phyloP scores from a whole-genome alignment of 2,113 vertebrate genomes.

The Sander lucioperca region DNA sequence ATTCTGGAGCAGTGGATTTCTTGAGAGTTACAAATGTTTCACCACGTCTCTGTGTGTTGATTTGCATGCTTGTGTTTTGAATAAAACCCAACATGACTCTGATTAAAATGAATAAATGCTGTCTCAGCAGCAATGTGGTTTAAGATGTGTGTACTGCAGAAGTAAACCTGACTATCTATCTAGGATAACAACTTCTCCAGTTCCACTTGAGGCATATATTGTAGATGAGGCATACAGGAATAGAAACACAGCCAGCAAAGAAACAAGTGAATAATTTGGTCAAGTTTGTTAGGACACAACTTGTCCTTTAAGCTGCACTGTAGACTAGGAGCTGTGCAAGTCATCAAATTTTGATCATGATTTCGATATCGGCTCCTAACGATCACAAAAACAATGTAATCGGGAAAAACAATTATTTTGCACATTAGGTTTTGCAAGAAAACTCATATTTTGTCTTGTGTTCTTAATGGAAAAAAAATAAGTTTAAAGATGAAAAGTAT shows the following conservation, averaged over 20 bases:
- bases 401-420: too few relatives aligned
- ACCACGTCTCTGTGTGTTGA: slow-evolving; percentile 9
- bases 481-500: too few relatives aligned
- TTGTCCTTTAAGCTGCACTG: neutral
- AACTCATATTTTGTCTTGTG: too few relatives aligned
- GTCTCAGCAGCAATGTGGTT: slow-evolving; percentile 14
- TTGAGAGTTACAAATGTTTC: slow-evolving; percentile 35
- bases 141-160: neutral
- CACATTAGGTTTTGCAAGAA: too few relatives aligned
- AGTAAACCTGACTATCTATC: neutral
- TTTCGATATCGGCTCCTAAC: too few relatives aligned
- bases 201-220: neutral
- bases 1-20: slow-evolving; percentile 23
- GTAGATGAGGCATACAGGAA: neutral
- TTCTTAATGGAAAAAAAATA: too few relatives aligned
- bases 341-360: too few relatives aligned
- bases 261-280: neutral
- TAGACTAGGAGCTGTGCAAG: neutral
- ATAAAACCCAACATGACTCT: slow-evolving; percentile 36
- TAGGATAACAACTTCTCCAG: neutral
- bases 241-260: neutral
- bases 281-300: neutral
- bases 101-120: slow-evolving; percentile 44
- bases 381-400: too few relatives aligned
- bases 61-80: slow-evolving; percentile 41